Percentiles rank a stretch among this genome's conserved stretches.
phyloP scores from a whole-genome alignment of 2,888 invertebrate genomes.

The Stenodema calcarata region DNA sequence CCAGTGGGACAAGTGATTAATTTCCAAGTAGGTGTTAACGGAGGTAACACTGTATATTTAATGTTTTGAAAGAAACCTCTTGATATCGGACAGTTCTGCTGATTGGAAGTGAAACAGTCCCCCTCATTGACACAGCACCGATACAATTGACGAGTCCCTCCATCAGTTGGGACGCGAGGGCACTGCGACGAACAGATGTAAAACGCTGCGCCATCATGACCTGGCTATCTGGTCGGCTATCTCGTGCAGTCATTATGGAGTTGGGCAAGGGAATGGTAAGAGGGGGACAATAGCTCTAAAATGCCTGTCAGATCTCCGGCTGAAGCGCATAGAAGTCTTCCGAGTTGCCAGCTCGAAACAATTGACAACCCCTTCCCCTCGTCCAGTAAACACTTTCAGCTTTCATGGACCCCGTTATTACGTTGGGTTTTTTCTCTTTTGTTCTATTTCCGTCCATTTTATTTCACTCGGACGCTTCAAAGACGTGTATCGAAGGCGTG shows the following conservation, averaged over 20 bases:
- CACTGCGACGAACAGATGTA: neutral
- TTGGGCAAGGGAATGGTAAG: neutral
- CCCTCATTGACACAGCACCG: too few relatives aligned
- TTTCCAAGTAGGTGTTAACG: too few relatives aligned
- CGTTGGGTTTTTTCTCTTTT: neutral
- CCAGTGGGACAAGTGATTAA: too few relatives aligned
- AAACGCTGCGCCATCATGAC: constrained; percentile 6
- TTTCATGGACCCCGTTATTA: neutral
- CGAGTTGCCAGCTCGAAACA: neutral
- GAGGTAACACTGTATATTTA: too few relatives aligned
- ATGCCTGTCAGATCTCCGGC: neutral
- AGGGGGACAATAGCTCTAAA: neutral
- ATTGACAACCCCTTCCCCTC: neutral
- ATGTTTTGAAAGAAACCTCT: too few relatives aligned
- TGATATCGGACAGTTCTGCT: too few relatives aligned
- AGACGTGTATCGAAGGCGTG: neutral
- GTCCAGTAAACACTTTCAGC: neutral
- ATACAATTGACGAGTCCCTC: too few relatives aligned
- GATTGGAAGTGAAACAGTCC: too few relatives aligned
- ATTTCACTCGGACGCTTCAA: neutral
- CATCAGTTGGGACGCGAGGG: neutral
- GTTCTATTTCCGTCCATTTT: neutral
- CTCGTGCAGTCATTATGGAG: constrained; percentile 18
- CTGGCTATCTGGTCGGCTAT: neutral
- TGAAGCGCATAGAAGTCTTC: neutral